Evolutionary conservation across 2,888 invertebrate genomes (phyloP), one percentile per base, ranked within the genome.

Genomic region (Atrina japonica): DNA sequence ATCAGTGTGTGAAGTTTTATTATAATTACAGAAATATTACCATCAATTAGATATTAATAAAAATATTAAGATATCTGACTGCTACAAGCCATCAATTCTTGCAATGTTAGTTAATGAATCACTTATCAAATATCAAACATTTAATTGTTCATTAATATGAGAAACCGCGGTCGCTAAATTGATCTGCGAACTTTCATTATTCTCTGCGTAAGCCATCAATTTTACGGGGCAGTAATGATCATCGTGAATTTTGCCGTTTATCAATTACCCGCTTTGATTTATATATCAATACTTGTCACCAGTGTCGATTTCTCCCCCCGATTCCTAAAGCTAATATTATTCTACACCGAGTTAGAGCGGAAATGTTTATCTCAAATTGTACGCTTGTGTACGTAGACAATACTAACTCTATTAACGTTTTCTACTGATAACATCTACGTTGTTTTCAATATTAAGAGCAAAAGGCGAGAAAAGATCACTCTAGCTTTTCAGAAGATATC

Each of bases 381-480:
- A 52, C 25, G 52, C 23, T 25, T 52, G 52, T 52, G 52, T 52
- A 52, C 52, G 23, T 25, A 52, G 25, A 52, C 52, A 52, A 52
- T 23, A 25, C 18, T 5, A 11, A 25, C 21, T 25, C 52, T 52
- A 52, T 52, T 52, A 21, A 52, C 52, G n/a, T 25, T 35, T 52
- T 25, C 23, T n/a, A 21, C 21, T 21, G 52, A 52, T 52, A 52
- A 21, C 52, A 52, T 52, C 52, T 21, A 23, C 16, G 25, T 11
- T 52, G 18, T 52, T 21, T 52, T 52, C 52, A 52, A 52, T 52
- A 52, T 52, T 25, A 25, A 25, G 52, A 25, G 52, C 25, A 52
- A 52, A 21, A 52, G 52, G 52, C 52, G 52, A 21, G 52, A 52
- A 52, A 52, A 52, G 52, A 52, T 25, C 52, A 52, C 25, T 52